phyloP scores from a whole-genome alignment of 2,888 invertebrate species.

The Anorthoa munda region DNA sequence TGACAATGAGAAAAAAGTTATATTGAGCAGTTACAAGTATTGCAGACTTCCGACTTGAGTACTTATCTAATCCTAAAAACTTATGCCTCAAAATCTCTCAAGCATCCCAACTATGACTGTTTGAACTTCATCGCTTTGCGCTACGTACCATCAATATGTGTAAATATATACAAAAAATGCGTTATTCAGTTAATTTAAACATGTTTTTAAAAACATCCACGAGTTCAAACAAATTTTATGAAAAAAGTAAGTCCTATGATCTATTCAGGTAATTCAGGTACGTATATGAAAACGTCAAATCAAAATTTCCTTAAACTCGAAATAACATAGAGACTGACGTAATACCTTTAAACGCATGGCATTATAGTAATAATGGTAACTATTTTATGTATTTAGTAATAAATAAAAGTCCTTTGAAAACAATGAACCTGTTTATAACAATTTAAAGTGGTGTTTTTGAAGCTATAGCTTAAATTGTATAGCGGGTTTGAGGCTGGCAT shows the following conservation, averaged over 20 bases:
- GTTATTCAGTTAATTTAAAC: background rate
- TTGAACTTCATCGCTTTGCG: background rate
- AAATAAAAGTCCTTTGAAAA: slow-evolving; percentile 21
- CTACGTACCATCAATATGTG: no score
- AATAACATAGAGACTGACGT: background rate
- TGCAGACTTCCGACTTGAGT: background rate
- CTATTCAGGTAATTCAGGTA: background rate
- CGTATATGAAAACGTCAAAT: background rate
- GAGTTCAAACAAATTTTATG: no score
- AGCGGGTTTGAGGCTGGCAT: background rate
- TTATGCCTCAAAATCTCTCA: background rate
- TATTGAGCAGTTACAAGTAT: background rate
- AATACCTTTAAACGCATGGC: background rate
- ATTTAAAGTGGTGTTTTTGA: background rate
- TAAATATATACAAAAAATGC: background rate
- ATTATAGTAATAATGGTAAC: slow-evolving; percentile 31
- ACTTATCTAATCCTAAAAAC: background rate
- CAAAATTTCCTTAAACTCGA: background rate
- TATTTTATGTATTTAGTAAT: slow-evolving; percentile 1
- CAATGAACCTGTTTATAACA: background rate
- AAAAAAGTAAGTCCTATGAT: no score
- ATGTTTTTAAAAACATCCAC: no score
- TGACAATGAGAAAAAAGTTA: background rate
- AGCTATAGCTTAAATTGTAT: background rate
- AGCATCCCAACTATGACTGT: background rate